phyloP scores from a whole-genome alignment of 2,888 invertebrate genomes.

The Notodonta dromedarius region DNA sequence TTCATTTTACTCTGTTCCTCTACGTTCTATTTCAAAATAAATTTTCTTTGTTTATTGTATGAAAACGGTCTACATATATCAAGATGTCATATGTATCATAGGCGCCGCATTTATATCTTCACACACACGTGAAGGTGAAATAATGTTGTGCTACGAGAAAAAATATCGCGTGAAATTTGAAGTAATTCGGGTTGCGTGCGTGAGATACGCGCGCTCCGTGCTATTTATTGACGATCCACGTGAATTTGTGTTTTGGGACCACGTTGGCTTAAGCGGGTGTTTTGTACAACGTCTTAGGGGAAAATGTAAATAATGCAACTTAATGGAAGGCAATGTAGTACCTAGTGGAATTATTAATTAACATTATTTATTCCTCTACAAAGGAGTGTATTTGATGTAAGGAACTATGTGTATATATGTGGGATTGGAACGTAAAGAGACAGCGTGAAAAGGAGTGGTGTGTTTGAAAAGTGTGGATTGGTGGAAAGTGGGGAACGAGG shows the following conservation, averaged over 20 bases:
- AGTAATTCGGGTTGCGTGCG: slow-evolving; percentile 50
- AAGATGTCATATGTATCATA: not conserved
- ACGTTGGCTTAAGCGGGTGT: slow-evolving; percentile 35
- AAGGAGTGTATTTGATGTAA: no score
- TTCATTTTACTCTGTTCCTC: no score
- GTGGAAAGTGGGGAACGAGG: no score
- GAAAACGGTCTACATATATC: not conserved
- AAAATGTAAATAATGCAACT: not conserved
- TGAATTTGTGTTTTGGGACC: slow-evolving; percentile 43
- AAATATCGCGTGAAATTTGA: slow-evolving; percentile 46
- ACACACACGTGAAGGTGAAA: slow-evolving; percentile 38
- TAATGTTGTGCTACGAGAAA: slow-evolving; percentile 35
- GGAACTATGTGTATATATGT: no score
- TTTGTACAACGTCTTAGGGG: slow-evolving; percentile 31
- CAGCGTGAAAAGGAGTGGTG: no score
- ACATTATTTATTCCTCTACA: not conserved
- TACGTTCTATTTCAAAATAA: no score
- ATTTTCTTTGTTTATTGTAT: not conserved
- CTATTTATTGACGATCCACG: slow-evolving; percentile 52
- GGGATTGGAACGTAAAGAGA: no score
- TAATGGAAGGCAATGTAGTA: not conserved
- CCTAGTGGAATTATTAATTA: slow-evolving; percentile 25
- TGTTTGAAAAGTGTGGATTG: no score
- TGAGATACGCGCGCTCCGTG: slow-evolving; percentile 41
- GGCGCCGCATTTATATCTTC: slow-evolving; percentile 30